Evolutionary conservation across 1,140 invertebrate species (phyloP).

Genomic region (Drosophila pseudoobscura): DNA sequence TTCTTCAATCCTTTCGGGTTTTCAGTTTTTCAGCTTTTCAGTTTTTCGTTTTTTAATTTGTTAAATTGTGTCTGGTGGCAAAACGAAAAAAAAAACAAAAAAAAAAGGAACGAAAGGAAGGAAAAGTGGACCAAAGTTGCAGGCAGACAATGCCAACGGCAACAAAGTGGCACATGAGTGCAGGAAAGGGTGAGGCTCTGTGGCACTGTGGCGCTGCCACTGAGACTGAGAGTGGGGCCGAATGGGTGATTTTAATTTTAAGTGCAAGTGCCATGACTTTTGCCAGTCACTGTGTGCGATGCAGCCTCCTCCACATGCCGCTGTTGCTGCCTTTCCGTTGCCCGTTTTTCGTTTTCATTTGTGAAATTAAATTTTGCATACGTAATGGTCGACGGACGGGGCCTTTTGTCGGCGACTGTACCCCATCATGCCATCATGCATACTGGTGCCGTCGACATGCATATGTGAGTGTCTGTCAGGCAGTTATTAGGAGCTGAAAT

Average conservation of each 20-base stretch:
- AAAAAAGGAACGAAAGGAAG: not conserved
- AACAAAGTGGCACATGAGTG: slow-evolving; percentile 10
- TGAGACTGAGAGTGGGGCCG: not conserved
- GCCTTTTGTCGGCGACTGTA: slow-evolving; percentile 52
- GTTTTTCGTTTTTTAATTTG: slow-evolving; percentile 64
- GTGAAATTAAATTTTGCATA: slow-evolving; percentile 77
- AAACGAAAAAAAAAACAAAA: not conserved
- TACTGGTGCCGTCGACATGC: not conserved
- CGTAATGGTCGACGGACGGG: slow-evolving; percentile 35
- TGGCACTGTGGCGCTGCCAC: not conserved
- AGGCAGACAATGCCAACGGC: slow-evolving; percentile 34
- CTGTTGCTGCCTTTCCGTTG: slow-evolving; percentile 12
- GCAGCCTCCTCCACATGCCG: slow-evolving; percentile 17
- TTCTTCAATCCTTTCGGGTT: slow-evolving; percentile 39
- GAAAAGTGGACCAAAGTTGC: slow-evolving; percentile 18
- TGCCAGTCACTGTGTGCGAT: slow-evolving; percentile 42
- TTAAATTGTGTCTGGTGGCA: slow-evolving; percentile 69
- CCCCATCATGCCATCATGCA: slow-evolving; percentile 3
- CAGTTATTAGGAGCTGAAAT: slow-evolving; percentile 45
- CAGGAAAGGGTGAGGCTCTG: not conserved
- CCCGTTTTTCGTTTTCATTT: slow-evolving; percentile 57
- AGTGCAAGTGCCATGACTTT: slow-evolving; percentile 53
- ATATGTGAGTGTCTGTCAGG: slow-evolving; percentile 28
- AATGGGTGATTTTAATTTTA: slow-evolving; percentile 57
- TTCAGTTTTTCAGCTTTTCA: slow-evolving; percentile 7